Percentiles rank a stretch among this genome's conserved stretches.
Evolutionary conservation across 2,888 invertebrate genomes (phyloP).

Genomic region (Pocota personata): DNA sequence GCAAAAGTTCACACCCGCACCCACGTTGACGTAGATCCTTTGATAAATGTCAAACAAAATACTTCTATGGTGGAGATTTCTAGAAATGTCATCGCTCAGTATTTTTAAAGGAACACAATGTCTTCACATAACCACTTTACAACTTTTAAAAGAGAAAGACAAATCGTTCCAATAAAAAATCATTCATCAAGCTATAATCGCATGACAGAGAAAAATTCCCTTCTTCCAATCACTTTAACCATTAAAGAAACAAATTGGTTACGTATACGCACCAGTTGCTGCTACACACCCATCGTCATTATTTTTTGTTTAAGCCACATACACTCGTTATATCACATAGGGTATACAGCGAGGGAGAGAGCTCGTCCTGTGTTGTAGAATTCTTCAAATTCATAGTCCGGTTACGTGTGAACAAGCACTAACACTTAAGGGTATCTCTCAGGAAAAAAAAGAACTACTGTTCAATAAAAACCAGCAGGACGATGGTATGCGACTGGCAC

Average conservation of each 20-base stretch:
- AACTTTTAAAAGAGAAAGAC: background rate
- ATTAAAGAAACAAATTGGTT: slow-evolving; percentile 36
- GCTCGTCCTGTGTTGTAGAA: background rate
- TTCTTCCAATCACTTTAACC: background rate
- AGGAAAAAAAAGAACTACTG: background rate
- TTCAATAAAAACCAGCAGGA: background rate
- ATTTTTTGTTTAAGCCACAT: background rate
- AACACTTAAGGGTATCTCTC: background rate
- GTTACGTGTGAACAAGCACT: slow-evolving; percentile 22
- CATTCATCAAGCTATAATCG: slow-evolving; percentile 48
- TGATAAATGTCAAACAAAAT: no score
- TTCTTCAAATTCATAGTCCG: background rate
- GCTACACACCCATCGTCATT: slow-evolving; percentile 12
- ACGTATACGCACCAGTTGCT: slow-evolving; percentile 61
- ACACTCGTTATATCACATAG: background rate
- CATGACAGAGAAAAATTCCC: slow-evolving; percentile 27
- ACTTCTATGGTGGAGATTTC: no score
- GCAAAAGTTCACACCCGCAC: no score
- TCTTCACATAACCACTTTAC: background rate
- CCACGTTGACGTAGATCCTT: no score
- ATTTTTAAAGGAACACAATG: background rate
- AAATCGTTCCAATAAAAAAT: slow-evolving; percentile 31
- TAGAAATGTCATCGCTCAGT: no score
- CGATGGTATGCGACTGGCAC: background rate
- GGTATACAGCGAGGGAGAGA: background rate